phyloP scores from a whole-genome alignment of 2,888 invertebrate genomes.

The Aradus depressus region DNA sequence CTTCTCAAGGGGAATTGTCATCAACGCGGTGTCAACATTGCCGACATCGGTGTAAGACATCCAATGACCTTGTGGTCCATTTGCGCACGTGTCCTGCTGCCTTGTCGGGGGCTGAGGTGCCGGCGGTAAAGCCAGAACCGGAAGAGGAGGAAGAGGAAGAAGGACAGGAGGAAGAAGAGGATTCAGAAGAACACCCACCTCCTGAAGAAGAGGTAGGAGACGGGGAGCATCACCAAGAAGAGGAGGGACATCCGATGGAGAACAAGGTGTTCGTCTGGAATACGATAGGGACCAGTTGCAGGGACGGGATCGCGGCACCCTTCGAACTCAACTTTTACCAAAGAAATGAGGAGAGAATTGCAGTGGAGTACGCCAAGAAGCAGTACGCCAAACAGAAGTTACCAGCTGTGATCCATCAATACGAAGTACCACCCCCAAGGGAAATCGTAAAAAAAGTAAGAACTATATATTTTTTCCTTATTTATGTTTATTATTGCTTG shows the following conservation, averaged over 20 bases:
- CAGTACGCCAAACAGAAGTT: no score
- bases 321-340: slow-evolving; percentile 13
- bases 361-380: no score
- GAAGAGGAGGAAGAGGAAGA: slow-evolving; percentile 29
- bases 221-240: slow-evolving; percentile 34
- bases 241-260: slow-evolving; percentile 59
- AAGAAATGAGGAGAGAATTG: slow-evolving; percentile 5
- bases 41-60: slow-evolving; percentile 75
- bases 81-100: slow-evolving; percentile 52
- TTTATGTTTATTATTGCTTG: no score
- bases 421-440: no score
- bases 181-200: slow-evolving; percentile 33
- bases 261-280: slow-evolving; percentile 75
- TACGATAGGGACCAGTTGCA: slow-evolving; percentile 40
- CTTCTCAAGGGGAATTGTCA: slow-evolving; percentile 27
- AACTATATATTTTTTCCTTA: no score
- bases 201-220: slow-evolving; percentile 27
- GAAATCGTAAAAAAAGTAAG: no score
- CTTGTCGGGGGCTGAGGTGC: no score
- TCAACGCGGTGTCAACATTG: slow-evolving; percentile 78
- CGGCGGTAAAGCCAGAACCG: no score
- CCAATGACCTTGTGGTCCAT: slow-evolving; percentile 63
- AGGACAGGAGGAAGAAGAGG: slow-evolving; percentile 32
- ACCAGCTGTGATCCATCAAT: no score
- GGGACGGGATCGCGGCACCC: not conserved